phyloP scores from a whole-genome alignment of 30 jellyfish, hydroid and myxozoan species.

The Aurelia aurita complex sp. Pacific region DNA sequence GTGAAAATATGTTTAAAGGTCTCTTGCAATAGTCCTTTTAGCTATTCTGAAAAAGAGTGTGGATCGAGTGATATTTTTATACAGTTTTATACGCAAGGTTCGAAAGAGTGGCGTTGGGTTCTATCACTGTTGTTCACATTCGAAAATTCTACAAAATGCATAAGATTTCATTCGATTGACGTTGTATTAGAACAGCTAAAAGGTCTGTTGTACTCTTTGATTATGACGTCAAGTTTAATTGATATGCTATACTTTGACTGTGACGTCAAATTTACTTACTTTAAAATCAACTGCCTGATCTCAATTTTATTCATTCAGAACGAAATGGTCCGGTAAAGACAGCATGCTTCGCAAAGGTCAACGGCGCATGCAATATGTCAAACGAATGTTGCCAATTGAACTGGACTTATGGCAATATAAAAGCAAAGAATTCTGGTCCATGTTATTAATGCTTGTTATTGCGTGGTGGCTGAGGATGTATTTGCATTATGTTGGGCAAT shows the following conservation, averaged over 20 bases:
- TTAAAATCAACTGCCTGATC: neutral
- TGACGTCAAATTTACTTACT: neutral
- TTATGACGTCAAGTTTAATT: too few relatives aligned
- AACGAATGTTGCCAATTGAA: slow-evolving; percentile 88
- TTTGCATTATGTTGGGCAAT: slow-evolving; percentile 91
- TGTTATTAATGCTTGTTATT: slow-evolving; percentile 71
- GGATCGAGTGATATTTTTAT: too few relatives aligned
- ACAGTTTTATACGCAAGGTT: too few relatives aligned
- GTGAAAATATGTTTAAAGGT: too few relatives aligned
- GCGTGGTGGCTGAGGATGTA: slow-evolving; percentile 89
- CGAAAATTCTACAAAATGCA: too few relatives aligned
- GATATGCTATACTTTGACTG: neutral
- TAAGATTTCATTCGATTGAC: too few relatives aligned
- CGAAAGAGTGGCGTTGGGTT: too few relatives aligned
- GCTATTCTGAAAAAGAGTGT: too few relatives aligned
- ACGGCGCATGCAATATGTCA: slow-evolving; percentile 73
- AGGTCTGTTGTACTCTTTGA: too few relatives aligned
- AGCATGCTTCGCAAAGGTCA: slow-evolving; percentile 79
- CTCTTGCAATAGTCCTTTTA: too few relatives aligned
- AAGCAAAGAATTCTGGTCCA: slow-evolving; percentile 93
- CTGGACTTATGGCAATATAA: slow-evolving; percentile 88
- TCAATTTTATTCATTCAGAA: slow-evolving; percentile 27
- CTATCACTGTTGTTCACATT: too few relatives aligned
- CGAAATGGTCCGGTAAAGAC: slow-evolving; percentile 86
- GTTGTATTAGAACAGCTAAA: too few relatives aligned